A percentile compares a stretch with the other conserved stretches of the same genome.
Evolutionary conservation across 1,140 invertebrate genomes (phyloP).

Genomic region (Diplogasteroides magnus): DNA sequence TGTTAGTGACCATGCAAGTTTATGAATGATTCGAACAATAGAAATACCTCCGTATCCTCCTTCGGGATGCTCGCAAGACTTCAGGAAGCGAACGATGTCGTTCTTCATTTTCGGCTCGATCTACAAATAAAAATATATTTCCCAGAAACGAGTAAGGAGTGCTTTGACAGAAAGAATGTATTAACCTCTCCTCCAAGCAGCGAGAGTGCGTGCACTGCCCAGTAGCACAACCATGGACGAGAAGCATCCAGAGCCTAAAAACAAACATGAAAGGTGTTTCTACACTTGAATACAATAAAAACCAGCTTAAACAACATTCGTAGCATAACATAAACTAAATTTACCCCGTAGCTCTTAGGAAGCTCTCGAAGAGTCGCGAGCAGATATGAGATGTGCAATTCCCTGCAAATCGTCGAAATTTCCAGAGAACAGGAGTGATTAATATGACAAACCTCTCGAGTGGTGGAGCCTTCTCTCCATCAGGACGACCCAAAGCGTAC

Average conservation of each 20-base stretch:
- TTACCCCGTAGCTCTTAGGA: constrained; percentile 14
- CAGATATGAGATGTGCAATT: constrained; percentile 22
- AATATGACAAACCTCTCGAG: too few species aligned
- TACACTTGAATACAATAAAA: background rate
- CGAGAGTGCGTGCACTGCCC: constrained; percentile 25
- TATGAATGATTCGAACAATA: too few species aligned
- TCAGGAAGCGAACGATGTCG: constrained; percentile 24
- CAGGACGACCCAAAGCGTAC: background rate
- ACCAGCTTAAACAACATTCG: background rate
- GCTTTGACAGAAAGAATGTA: constrained; percentile 10
- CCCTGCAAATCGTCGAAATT: too few species aligned
- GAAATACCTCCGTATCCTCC: constrained; percentile 33
- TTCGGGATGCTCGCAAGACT: constrained; percentile 27
- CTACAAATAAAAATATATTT: too few species aligned
- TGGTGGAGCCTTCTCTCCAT: constrained; percentile 4
- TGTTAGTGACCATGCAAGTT: too few species aligned
- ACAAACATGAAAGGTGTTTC: background rate
- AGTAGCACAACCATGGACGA: constrained; percentile 36
- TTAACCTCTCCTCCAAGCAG: too few species aligned
- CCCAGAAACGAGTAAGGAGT: constrained; percentile 11
- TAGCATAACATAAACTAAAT: constrained; percentile 2
- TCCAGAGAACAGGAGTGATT: background rate
- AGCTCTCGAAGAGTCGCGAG: constrained; percentile 15
- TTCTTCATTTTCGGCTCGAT: constrained; percentile 6
- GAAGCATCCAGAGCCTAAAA: constrained; percentile 32